Conservation (phyloP, 2,113 vertebrate species). For the Cyanoliseus patagonus region DNA sequence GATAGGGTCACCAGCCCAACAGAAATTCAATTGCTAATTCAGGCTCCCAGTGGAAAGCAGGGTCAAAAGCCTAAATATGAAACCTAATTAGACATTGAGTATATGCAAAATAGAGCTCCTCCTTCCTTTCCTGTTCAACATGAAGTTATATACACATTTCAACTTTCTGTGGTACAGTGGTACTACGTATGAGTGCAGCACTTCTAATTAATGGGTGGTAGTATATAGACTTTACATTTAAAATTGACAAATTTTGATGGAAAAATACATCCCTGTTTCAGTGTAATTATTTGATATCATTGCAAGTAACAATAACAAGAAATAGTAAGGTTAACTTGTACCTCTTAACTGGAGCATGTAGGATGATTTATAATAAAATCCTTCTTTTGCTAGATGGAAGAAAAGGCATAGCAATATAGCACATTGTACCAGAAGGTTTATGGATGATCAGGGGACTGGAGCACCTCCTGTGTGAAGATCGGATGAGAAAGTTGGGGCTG, state of each 20-base stretch:
- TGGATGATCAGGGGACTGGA: neutral
- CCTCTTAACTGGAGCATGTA: neutral
- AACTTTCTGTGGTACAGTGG: neutral
- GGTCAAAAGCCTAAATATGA: slow-evolving; percentile 52
- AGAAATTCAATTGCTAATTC: slow-evolving; percentile 53
- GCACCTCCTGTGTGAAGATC: no score
- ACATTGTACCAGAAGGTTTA: neutral
- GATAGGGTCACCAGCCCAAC: slow-evolving; percentile 45
- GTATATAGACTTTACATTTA: neutral
- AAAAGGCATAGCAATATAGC: neutral
- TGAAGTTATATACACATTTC: neutral
- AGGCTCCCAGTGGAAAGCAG: slow-evolving; percentile 40
- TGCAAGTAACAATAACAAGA: neutral
- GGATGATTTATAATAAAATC: neutral
- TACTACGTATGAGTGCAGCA: neutral
- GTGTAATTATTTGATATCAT: neutral
- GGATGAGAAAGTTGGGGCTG: no score
- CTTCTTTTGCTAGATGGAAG: neutral
- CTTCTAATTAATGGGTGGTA: neutral
- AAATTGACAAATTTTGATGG: neutral
- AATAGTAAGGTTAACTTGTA: neutral
- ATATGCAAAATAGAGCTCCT: slow-evolving; percentile 44
- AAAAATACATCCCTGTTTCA: neutral
- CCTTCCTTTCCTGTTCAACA: neutral
- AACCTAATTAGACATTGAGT: slow-evolving; percentile 42